Conservation (phyloP, 2,888 invertebrate species). For the Cactoblastis cactorum region DNA sequence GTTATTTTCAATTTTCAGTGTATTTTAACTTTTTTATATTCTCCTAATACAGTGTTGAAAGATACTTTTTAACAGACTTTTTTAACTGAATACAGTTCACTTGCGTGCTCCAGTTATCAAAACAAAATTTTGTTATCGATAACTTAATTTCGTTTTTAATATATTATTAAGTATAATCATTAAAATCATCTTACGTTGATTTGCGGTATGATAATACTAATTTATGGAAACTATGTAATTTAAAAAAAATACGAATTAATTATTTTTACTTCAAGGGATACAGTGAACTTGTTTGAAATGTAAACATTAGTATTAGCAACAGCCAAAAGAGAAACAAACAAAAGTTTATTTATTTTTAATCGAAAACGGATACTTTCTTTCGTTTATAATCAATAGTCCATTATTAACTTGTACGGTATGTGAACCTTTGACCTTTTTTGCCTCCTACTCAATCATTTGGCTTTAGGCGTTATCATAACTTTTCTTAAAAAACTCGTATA, state of each 20-base stretch:
- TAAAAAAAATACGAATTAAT: no score
- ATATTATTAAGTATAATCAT: no score
- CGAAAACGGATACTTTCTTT: not conserved
- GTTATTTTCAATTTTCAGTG: not conserved
- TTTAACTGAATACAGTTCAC: slow-evolving; percentile 4
- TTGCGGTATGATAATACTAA: no score
- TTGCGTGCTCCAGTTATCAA: not conserved
- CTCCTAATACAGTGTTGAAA: no score
- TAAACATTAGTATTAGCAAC: not conserved
- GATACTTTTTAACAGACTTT: no score
- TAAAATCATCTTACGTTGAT: no score
- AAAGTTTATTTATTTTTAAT: not conserved
- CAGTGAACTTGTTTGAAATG: not conserved
- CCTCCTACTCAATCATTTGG: not conserved
- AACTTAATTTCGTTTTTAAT: not conserved
- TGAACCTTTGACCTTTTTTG: slow-evolving; percentile 2
- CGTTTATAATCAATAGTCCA: not conserved
- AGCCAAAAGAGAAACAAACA: not conserved
- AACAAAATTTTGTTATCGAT: not conserved
- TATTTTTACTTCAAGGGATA: not conserved
- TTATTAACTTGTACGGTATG: not conserved
- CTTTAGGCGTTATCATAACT: not conserved
- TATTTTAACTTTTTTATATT: not conserved
- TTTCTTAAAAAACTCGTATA: not conserved
- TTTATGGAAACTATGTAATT: no score